Percentiles rank a stretch among this genome's conserved stretches.
Evolutionary conservation across 1,140 invertebrate species (phyloP).

Genomic region (Aphelinus atriplicis): DNA sequence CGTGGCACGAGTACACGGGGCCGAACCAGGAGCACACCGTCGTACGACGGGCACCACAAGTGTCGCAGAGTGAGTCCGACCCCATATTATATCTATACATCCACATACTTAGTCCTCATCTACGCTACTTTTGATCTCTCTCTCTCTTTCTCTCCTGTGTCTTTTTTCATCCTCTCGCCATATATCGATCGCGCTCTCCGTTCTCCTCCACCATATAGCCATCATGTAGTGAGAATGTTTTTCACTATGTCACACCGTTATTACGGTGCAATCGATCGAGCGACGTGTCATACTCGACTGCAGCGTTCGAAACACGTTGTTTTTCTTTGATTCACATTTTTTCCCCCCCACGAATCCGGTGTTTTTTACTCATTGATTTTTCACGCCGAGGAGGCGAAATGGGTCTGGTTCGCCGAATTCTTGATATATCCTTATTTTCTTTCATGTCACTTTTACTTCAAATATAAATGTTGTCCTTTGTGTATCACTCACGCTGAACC

Average conservation of each 20-base stretch:
- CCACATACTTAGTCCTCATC: background rate
- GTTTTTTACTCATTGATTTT: too few relatives aligned
- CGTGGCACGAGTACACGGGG: conserved; percentile 90
- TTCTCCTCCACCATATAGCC: background rate
- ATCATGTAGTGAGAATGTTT: conserved; percentile 26
- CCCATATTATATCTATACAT: conserved; percentile 40
- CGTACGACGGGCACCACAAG: conserved; percentile 72
- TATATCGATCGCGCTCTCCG: background rate
- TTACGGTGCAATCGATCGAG: too few relatives aligned
- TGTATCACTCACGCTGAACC: conserved; percentile 34
- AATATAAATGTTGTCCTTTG: conserved; percentile 37
- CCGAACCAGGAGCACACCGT: conserved; percentile 64
- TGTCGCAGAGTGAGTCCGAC: conserved; percentile 65
- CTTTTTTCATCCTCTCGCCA: background rate
- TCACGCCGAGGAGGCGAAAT: too few relatives aligned
- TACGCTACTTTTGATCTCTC: background rate
- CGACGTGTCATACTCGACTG: too few relatives aligned
- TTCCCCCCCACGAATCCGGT: too few relatives aligned
- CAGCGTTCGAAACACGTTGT: too few relatives aligned
- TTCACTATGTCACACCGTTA: background rate
- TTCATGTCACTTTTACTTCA: background rate
- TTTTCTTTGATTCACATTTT: too few relatives aligned
- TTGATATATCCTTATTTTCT: too few relatives aligned
- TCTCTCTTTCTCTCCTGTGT: background rate
- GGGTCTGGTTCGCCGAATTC: too few relatives aligned